Evolutionary conservation across 2,888 invertebrate genomes (phyloP), one percentile per base, ranked within the genome.

Genomic region (Yponomeuta cagnagella): DNA sequence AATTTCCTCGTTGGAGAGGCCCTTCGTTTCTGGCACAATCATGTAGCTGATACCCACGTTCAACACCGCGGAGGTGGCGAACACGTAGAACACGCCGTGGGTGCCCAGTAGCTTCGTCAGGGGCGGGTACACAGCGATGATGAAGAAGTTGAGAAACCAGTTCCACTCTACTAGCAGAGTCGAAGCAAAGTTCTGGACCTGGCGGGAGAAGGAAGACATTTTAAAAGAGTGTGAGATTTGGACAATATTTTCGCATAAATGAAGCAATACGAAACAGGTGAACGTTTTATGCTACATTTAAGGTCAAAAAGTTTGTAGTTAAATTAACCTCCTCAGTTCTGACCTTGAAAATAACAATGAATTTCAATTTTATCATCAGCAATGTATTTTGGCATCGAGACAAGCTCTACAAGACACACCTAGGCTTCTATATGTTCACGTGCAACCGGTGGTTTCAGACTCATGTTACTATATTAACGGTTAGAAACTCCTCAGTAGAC

Each of bases 1-100:
- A 23, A 93, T 92, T 69, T 87, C 82, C 23, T 82, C 81, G 63
- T 84, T 86, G 0, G 89, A 85, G 1, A 91, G 78, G 1, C 93
- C 92, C 71, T 92, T 93, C 0, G 93, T 93, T 77, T 93, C 93
- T 0, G 93, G 93, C 0, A 93, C 79, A 2, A 82, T 75, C 15
- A 87, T 75, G 63, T 81, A 81, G 0, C 83, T 79, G n/a, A 87
- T 74, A 0, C 86, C 63, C 0, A 82, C 80, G 6, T 90, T 82
- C 0, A 77, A 5, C 0, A 86, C 48, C 12, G 82, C 83, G 31
- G 82, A 79, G 0, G 74, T 58, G 0, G 87, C 85, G 72, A 90
- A 93, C 5, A 83, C 70, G 76, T 88, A 89, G 76, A 93, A 93
- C 0, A 82, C 80, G 0, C 88, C 89, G 66, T 86, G 82, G 37